Evolutionary conservation across 1,140 invertebrate genomes (phyloP).

Genomic region (Macrostomum lignano): DNA sequence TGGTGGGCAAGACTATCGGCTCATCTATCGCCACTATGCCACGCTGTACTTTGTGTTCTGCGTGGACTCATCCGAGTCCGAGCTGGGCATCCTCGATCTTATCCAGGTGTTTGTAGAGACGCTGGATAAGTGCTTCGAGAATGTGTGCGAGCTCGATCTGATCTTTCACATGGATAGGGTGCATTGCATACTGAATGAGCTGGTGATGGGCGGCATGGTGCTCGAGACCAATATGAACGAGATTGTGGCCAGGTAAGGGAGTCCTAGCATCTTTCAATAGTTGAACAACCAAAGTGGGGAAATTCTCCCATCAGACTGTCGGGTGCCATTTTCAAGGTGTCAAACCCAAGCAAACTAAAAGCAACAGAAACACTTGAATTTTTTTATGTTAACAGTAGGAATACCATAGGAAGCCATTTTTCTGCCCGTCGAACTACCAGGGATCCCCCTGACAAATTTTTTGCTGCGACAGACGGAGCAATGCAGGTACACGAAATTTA

Average conservation of each 20-base stretch:
- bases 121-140: conserved; percentile 93
- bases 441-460: no score
- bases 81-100: conserved; percentile 83
- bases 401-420: no score
- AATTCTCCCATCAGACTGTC: no score
- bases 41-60: conserved; percentile 98
- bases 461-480: no score
- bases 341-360: no score
- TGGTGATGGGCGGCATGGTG: conserved; percentile 6
- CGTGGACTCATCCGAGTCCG: conserved; percentile 93
- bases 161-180: conserved; percentile 96
- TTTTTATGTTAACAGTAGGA: no score
- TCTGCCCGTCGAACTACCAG: no score
- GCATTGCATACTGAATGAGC: conserved; percentile 6
- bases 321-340: no score
- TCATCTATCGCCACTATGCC: conserved; percentile 97
- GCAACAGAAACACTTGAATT: no score
- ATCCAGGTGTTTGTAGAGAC: conserved; percentile 99
- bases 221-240: conserved; percentile 74
- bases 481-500: no score
- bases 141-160: conserved; percentile 92
- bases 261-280: no score
- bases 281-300: no score
- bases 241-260: conserved; percentile 71
- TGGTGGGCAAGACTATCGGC: conserved; percentile 82